These are phyloP conservation scores for Vicugna pacos DNA, from an alignment of 2,113 vertebrate species.

Conservation along the genomic window DNA sequence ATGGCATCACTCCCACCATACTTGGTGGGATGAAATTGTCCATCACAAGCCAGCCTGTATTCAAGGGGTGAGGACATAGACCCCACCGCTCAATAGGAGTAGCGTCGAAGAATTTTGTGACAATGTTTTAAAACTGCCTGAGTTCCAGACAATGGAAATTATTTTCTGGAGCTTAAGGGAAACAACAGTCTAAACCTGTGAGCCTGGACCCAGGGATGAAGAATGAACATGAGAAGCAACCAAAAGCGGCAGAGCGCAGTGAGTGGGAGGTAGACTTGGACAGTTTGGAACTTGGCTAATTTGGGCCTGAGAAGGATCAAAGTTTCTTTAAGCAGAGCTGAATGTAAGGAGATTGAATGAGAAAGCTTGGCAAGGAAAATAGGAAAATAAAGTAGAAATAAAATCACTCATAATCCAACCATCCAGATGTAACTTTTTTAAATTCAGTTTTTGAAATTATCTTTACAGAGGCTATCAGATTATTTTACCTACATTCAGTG, in stretches of 20 bases:
- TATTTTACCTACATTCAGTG: background rate
- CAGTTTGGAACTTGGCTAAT: background rate
- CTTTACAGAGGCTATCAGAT: background rate
- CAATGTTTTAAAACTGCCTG: background rate
- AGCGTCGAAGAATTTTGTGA: background rate
- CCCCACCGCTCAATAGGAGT: background rate
- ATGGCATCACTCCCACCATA: background rate
- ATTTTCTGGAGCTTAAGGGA: background rate
- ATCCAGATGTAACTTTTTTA: background rate
- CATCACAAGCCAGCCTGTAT: background rate
- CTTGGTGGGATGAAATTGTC: background rate
- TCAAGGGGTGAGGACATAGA: background rate
- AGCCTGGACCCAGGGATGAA: background rate
- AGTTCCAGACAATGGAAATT: background rate
- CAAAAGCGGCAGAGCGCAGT: background rate
- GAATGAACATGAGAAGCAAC: background rate
- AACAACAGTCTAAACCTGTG: background rate
- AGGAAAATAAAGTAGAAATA: background rate
- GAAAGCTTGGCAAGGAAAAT: slow-evolving; percentile 8
- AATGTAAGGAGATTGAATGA: background rate
- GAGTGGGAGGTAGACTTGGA: background rate
- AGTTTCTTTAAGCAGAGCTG: background rate
- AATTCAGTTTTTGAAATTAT: background rate
- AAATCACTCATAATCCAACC: background rate
- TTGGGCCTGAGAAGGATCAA: background rate